These are phyloP conservation scores for Coptodon bakossiorum DNA, from an alignment of 2,113 vertebrate species.

Conservation along the genomic window DNA sequence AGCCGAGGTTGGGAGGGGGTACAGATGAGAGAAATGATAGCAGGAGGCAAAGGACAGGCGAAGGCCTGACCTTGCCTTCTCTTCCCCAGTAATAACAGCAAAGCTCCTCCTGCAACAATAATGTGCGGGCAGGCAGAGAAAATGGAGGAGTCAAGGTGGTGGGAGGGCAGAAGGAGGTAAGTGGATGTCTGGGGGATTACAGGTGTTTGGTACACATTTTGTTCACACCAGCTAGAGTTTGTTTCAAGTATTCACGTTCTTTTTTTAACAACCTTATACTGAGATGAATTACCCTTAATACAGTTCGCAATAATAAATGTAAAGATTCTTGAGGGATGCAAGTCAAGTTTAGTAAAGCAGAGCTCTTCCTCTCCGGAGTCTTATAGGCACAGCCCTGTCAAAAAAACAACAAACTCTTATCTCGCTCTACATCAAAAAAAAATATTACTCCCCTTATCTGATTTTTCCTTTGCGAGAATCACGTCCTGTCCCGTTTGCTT, in stretches of 20 bases:
- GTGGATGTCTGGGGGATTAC: not conserved
- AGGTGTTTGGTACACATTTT: conserved; percentile 40
- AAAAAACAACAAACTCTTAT: conserved; percentile 1
- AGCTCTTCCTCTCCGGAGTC: conserved; percentile 17
- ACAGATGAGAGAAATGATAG: conserved; percentile 68
- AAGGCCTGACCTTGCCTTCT: conserved; percentile 56
- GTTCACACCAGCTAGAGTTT: conserved; percentile 22
- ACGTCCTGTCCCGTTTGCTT: not conserved
- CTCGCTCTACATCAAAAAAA: conserved; percentile 1
- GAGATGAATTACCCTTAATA: not conserved
- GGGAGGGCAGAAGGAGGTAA: conserved; percentile 1
- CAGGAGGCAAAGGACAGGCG: conserved; percentile 60
- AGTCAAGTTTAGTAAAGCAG: not conserved
- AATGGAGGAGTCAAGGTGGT: conserved; percentile 14
- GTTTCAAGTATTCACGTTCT: not conserved
- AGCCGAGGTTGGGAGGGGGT: conserved; percentile 5
- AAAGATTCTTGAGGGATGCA: not conserved
- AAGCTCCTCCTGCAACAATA: not conserved
- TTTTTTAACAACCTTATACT: not conserved
- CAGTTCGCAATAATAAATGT: not conserved
- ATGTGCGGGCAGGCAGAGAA: not conserved
- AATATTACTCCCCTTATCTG: conserved; percentile 40
- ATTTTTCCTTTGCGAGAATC: conserved; percentile 29
- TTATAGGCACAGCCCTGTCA: conserved; percentile 36
- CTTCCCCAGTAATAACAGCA: conserved; percentile 35